Evolutionary conservation across 2,888 invertebrate genomes (phyloP), one percentile per base, ranked within the genome.

Genomic region (Mamestra brassicae): DNA sequence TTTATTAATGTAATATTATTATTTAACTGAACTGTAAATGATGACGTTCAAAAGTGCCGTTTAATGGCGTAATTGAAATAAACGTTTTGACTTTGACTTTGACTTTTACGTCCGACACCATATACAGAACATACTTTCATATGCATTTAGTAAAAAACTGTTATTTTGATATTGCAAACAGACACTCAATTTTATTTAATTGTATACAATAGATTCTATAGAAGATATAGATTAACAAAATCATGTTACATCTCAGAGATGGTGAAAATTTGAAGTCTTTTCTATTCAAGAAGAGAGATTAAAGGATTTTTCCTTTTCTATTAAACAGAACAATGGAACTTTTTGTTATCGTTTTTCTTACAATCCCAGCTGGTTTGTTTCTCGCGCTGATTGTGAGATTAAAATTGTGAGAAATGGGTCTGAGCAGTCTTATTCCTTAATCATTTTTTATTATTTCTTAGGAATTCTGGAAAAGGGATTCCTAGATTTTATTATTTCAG

Each of bases 301-400:
- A 34, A 26, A 47, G 6, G 52, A 66, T 63, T 13, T 3, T 54
- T 67, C 0, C 5, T 62, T 66, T 63, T 67, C 7, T 68, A 11
- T 74, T 38, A 42, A 60, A 81, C 42, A 55, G 63, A 78, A 82
- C 57, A 78, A 78, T 50, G 50, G 3, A 77, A 76, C 45, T 45
- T 67, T 62, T 67, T 62, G 50, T 42, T 62, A 38, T 26, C 5
- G 13, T 63, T 36, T n/a, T 8, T 69, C 36, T 36, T 82, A 58
- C 42, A 15, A 77, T 42, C 38, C 26, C 63, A 65, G 47, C 47
- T 69, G 78, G 38, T 57, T 63, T 64, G 34, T 50, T 78, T 78
- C 63, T 63, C 78, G 34, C 58, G 52, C 17, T 34, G 78, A 69
- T 77, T 82, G 47, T 68, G 2, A 34, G 17, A 55, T 68, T 68